These are phyloP conservation scores for Lichenostomus cassidix DNA, from an alignment of 2,113 vertebrate genomes.

Conservation along the genomic window DNA sequence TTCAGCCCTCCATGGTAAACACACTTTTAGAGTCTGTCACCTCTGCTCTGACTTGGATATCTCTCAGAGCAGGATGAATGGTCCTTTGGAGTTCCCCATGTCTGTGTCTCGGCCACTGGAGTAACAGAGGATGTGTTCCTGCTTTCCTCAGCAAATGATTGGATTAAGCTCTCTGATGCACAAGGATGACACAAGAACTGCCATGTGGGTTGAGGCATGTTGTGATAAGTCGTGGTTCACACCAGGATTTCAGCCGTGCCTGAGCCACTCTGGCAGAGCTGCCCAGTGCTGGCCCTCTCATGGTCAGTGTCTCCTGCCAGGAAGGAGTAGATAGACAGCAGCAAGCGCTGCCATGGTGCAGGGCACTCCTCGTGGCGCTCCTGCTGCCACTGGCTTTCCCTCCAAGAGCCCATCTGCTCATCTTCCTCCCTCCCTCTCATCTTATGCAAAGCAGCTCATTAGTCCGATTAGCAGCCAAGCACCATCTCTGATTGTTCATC, in stretches of 20 bases:
- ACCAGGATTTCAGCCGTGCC: background rate
- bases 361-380: background rate
- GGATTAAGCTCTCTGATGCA: background rate
- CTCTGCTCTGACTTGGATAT: background rate
- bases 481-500: conserved; percentile 60
- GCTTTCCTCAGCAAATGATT: background rate
- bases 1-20: background rate
- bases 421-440: background rate
- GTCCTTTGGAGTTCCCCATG: background rate
- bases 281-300: background rate
- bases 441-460: conserved; percentile 31
- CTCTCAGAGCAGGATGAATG: background rate
- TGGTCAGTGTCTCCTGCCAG: background rate
- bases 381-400: background rate
- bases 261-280: background rate
- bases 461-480: background rate
- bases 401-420: background rate
- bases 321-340: background rate
- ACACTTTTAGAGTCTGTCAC: background rate
- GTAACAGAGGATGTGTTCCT: background rate
- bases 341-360: background rate
- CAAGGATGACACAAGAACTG: background rate
- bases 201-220: background rate
- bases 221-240: background rate
- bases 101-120: background rate